Conservation (phyloP, 1,140 invertebrate genomes). For the Mamestra configurata region DNA sequence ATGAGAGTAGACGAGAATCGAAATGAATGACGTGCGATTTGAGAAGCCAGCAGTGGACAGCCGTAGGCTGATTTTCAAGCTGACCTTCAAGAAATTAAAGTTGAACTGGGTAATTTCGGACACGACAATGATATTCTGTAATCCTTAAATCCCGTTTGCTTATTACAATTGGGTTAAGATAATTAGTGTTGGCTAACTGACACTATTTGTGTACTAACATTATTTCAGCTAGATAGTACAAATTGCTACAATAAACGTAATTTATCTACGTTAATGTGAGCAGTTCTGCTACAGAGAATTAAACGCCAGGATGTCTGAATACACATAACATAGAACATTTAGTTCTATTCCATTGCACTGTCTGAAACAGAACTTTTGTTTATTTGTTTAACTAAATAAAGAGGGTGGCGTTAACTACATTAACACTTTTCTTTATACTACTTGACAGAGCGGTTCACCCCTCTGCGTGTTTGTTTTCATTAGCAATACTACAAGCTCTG, state of each 20-base stretch:
- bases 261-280: neutral
- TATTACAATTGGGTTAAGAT: neutral
- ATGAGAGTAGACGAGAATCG: too few relatives aligned
- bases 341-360: too few relatives aligned
- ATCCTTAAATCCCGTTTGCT: neutral
- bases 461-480: slow-evolving; percentile 57
- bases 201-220: neutral
- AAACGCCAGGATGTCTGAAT: neutral
- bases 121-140: neutral
- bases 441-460: slow-evolving; percentile 57
- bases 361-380: neutral
- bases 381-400: slow-evolving; percentile 11
- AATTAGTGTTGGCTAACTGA: neutral
- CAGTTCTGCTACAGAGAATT: neutral
- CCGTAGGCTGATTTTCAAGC: too few relatives aligned
- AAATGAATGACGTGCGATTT: too few relatives aligned
- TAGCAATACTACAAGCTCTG: slow-evolving; percentile 30
- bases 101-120: neutral
- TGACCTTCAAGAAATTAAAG: neutral
- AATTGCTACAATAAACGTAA: slow-evolving; percentile 2
- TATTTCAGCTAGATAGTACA: neutral
- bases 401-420: slow-evolving; percentile 33
- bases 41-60: too few relatives aligned
- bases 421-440: slow-evolving; percentile 52
- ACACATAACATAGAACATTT: neutral